A percentile compares a stretch with the other conserved stretches of the same genome.
These are phyloP conservation scores for Yoshiicerus persimilis DNA, from an alignment of 1,140 invertebrate genomes.

Conservation along the genomic window DNA sequence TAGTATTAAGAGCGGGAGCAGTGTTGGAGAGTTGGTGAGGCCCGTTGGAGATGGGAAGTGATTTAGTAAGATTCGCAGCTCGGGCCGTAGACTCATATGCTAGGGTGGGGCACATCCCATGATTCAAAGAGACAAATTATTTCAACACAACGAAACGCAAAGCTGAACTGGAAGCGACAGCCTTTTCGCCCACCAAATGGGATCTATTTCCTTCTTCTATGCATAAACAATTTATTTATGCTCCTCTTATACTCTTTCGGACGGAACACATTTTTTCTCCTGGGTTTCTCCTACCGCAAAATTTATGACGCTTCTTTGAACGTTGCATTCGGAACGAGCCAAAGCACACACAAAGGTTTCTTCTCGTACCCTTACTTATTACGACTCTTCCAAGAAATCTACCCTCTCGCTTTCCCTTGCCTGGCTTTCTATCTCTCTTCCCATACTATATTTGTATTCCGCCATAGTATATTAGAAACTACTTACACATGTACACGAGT, in stretches of 20 bases:
- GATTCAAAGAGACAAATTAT: slow-evolving; percentile 39
- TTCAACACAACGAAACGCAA: slow-evolving; percentile 33
- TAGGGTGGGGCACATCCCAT: slow-evolving; percentile 30
- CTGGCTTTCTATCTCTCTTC: background rate
- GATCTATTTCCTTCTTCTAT: slow-evolving; percentile 35
- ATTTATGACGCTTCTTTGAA: slow-evolving; percentile 35
- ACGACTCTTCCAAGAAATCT: background rate
- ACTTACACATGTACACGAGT: background rate
- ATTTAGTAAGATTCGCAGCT: slow-evolving; percentile 19
- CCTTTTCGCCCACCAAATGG: slow-evolving; percentile 29
- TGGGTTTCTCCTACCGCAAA: slow-evolving; percentile 3
- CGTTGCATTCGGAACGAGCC: slow-evolving; percentile 18
- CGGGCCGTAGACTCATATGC: slow-evolving; percentile 7
- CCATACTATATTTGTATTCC: background rate
- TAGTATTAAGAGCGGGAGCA: background rate
- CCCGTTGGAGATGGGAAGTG: slow-evolving; percentile 18
- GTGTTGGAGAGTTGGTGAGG: background rate
- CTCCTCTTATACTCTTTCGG: slow-evolving; percentile 25
- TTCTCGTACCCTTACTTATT: background rate
- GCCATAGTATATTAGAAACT: background rate
- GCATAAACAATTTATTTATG: slow-evolving; percentile 46
- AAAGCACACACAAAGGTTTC: slow-evolving; percentile 4
- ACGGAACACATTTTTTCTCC: slow-evolving; percentile 27
- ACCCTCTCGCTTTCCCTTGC: background rate
- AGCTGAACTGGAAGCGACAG: slow-evolving; percentile 33